A percentile compares a stretch with the other conserved stretches of the same genome.
phyloP scores from a whole-genome alignment of 2,113 vertebrate species.

The Misgurnus anguillicaudatus region DNA sequence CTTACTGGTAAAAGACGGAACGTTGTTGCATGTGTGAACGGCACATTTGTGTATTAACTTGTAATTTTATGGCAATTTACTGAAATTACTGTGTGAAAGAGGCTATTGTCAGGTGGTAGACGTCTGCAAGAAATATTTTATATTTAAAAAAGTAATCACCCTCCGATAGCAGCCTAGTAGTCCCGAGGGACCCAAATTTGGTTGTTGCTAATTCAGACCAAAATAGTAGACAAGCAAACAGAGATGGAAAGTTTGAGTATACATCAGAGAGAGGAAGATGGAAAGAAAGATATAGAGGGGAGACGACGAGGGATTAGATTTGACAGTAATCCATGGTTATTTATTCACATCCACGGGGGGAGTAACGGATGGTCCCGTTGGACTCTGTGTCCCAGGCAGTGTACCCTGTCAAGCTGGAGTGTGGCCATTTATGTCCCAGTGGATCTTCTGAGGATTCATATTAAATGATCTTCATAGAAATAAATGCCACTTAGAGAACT shows the following conservation, averaged over 20 bases:
- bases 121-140: no score
- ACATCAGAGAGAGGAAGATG: neutral
- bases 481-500: neutral
- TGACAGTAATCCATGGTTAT: constrained; percentile 39
- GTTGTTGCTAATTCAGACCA: constrained; percentile 3
- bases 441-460: constrained; percentile 26
- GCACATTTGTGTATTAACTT: no score
- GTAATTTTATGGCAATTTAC: no score
- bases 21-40: no score
- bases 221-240: neutral
- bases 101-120: no score
- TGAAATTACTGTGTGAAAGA: no score
- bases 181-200: constrained; percentile 38
- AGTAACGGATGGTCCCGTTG: constrained; percentile 38
- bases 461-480: neutral
- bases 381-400: neutral
- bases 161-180: constrained; percentile 19
- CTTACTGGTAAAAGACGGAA: no score
- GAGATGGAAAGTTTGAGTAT: neutral
- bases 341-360: constrained; percentile 37
- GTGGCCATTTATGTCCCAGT: constrained; percentile 33
- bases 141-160: constrained; percentile 5
- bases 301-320: constrained; percentile 27
- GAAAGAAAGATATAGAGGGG: constrained; percentile 20
- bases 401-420: constrained; percentile 6